Percentiles rank a stretch among this genome's conserved stretches.
These are phyloP conservation scores for Siphlonurus alternatus DNA, from an alignment of 2,888 invertebrate genomes.

Conservation along the genomic window DNA sequence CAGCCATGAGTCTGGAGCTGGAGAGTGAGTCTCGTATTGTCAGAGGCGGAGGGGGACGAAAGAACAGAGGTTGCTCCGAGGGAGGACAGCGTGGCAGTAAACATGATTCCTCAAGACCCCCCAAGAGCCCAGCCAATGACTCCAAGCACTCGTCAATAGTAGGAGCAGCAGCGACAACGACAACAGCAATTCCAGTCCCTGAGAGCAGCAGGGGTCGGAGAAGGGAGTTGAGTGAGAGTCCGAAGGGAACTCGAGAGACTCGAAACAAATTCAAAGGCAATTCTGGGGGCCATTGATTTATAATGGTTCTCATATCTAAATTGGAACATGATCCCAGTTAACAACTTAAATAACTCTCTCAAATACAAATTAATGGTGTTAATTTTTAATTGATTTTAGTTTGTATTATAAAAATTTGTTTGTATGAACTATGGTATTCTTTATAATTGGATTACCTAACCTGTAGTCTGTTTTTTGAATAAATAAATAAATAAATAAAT, in stretches of 20 bases:
- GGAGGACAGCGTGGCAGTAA: too few species aligned
- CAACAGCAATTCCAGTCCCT: neutral
- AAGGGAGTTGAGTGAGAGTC: slow-evolving; percentile 9
- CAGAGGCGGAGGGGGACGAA: neutral
- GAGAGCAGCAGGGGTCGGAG: neutral
- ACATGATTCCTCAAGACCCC: neutral
- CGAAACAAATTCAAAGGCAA: neutral
- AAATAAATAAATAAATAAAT: too few species aligned
- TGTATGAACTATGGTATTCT: too few species aligned
- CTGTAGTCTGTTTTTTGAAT: too few species aligned
- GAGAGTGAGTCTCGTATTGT: neutral
- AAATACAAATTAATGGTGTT: too few species aligned
- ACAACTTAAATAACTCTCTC: too few species aligned
- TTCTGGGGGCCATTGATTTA: neutral
- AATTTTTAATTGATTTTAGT: too few species aligned
- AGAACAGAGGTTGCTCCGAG: neutral
- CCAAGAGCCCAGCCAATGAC: neutral
- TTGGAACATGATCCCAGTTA: too few species aligned
- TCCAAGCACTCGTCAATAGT: neutral
- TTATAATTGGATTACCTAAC: too few species aligned
- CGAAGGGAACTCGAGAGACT: slow-evolving; percentile 6
- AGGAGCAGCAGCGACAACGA: too few species aligned
- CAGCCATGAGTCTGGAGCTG: slow-evolving; percentile 3
- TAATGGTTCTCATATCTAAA: too few species aligned
- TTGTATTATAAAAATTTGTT: too few species aligned